Evolutionary conservation across 2,888 invertebrate genomes (phyloP), one percentile per base, ranked within the genome.

Genomic region (Melanotus villosus): DNA sequence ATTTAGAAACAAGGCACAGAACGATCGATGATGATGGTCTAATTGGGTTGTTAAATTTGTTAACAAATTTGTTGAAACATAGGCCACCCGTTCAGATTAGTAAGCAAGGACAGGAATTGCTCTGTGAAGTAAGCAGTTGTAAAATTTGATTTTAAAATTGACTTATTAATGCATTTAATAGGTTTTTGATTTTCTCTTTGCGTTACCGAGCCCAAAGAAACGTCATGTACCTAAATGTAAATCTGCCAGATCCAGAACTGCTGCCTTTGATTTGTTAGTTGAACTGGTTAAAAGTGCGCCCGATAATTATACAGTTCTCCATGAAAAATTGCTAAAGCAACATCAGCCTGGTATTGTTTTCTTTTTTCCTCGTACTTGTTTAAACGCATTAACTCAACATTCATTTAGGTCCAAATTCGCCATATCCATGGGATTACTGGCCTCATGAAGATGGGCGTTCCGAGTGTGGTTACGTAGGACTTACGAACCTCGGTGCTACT

Each of bases 351-450:
- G 90, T 90, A 78, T 38, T 7, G 10, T 3, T n/a, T n/a, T n/a
- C n/a, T n/a, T n/a, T n/a, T n/a, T n/a, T 5, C 26, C 7, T 3
- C 26, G n/a, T 7, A 38, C 3, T 38, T 80, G 79, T 62, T 45
- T 23, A 30, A n/a, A 12, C 36, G 14, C 16, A 58, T 38, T 38
- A 9, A 7, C 21, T 10, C 16, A 79, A 88, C 26, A 7, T 3
- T 26, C 7, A 5, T 3, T 26, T 26, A 26, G 91, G 92, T 4
- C 91, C 93, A 0, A 92, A 93, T 80, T 91, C 92, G 0, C 92
- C 94, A 0, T 97, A 97, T 85, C 95, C 96, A 0, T 98, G 97
- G 97, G 98, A 98, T 84, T 97, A 97, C 85, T 98, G 98, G 98
- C 98, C 98, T 1, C 94, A 96, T 70, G 98, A 98, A 80, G 98